These are phyloP conservation scores for Mugil cephalus DNA, from an alignment of 2,113 vertebrate genomes.

Conservation along the genomic window DNA sequence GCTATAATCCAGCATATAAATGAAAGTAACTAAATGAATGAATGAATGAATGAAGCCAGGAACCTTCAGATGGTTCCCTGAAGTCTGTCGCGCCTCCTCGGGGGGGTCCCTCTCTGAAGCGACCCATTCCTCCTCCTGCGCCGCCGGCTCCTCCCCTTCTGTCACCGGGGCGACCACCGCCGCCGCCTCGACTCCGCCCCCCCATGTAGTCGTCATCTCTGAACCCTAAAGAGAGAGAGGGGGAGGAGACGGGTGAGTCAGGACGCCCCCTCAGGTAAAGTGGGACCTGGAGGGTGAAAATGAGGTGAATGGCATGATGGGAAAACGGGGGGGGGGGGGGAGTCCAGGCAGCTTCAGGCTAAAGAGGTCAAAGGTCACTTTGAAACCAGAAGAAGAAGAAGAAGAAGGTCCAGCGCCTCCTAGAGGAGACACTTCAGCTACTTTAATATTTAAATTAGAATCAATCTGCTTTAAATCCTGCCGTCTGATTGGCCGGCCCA, in stretches of 20 bases:
- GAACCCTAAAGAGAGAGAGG: conserved; percentile 83
- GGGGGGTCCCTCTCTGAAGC: conserved; percentile 92
- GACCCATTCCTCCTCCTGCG: conserved; percentile 77
- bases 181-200: conserved; percentile 89
- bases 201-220: conserved; percentile 94
- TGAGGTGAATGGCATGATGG: conserved; percentile 37
- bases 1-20: too few species aligned
- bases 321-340: background rate
- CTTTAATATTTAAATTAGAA: too few species aligned
- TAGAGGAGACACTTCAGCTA: too few species aligned
- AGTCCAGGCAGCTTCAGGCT: conserved; percentile 18
- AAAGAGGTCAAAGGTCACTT: background rate
- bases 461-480: conserved; percentile 2
- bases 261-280: background rate
- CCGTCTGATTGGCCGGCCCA: conserved; percentile 40
- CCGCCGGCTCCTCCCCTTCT: conserved; percentile 83
- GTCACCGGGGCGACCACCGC: conserved; percentile 88
- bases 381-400: too few species aligned
- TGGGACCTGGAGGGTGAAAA: conserved; percentile 18
- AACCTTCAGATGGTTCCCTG: conserved; percentile 98
- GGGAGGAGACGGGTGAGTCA: conserved; percentile 3
- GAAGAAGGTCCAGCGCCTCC: too few species aligned
- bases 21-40: too few species aligned
- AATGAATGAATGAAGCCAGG: too few species aligned
- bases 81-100: conserved; percentile 91